Evolutionary conservation across 2,888 invertebrate genomes (phyloP).

Genomic region (Drosophila paranaensis): DNA sequence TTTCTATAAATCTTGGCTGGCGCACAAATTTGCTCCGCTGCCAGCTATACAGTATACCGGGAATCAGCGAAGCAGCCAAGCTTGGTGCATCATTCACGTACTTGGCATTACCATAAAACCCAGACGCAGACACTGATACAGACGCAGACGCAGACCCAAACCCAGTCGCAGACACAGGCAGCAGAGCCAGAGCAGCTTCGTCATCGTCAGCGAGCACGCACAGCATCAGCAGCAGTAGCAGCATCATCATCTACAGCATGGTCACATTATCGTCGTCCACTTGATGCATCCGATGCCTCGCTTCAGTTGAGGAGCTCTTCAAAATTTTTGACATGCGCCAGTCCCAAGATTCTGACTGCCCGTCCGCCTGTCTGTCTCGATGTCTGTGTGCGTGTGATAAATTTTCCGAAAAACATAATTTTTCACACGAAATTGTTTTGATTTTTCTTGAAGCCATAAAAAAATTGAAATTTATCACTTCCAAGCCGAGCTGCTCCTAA

Average conservation of each 20-base stretch:
- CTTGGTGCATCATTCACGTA: slow-evolving; percentile 68
- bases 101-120: slow-evolving; percentile 72
- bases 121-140: slow-evolving; percentile 23
- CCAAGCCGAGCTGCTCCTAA: slow-evolving; percentile 7
- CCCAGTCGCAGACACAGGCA: background rate
- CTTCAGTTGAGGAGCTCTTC: slow-evolving; percentile 40
- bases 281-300: slow-evolving; percentile 62
- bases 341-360: slow-evolving; percentile 18
- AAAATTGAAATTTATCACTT: slow-evolving; percentile 55
- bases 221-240: slow-evolving; percentile 16
- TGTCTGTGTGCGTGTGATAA: slow-evolving; percentile 33
- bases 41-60: slow-evolving; percentile 52
- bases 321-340: slow-evolving; percentile 29
- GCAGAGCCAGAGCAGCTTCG: slow-evolving; percentile 23
- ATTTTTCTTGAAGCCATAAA: slow-evolving; percentile 58
- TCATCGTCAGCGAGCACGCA: slow-evolving; percentile 43
- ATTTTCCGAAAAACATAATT: slow-evolving; percentile 56
- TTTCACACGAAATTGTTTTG: slow-evolving; percentile 74
- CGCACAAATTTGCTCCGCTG: slow-evolving; percentile 47
- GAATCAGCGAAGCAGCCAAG: slow-evolving; percentile 49
- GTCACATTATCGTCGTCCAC: slow-evolving; percentile 66
- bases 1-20: slow-evolving; percentile 69
- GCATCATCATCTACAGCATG: slow-evolving; percentile 27
- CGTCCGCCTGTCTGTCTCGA: background rate
- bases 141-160: background rate